Evolutionary conservation across 2,888 invertebrate genomes (phyloP), one percentile per base, ranked within the genome.

Genomic region (Epinotia ramella): DNA sequence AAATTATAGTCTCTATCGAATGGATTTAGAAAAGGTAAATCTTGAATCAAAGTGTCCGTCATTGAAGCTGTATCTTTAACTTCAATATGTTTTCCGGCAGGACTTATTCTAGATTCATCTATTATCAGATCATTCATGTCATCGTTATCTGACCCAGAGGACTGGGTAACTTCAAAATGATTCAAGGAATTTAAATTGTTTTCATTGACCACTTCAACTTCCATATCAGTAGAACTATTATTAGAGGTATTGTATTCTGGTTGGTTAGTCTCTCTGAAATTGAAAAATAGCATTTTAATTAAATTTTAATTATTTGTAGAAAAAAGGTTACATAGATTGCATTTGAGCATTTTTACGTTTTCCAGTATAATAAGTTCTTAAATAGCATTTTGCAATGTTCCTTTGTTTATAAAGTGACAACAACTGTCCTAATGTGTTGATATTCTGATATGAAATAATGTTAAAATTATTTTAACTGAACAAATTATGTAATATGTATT

Each of bases 1-100:
- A 89, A 83, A 83, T 89, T 87, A 72, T 92, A 79, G 69, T 91
- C 86, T 65, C 82, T 86, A 18, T 89, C 86, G 72, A 91, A 88
- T 12, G 84, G 84, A 78, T 85, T 84, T 16, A 81, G 73, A 73
- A 79, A 83, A 68, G 60, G 77, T 24, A 78, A 53, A 68, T 83
- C 82, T 67, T 86, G 84, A 16, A 79, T 72, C 66, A 67, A 73
- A 24, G 73, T 59, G 13, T 90, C 89, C 40, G 90, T 89, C 87
- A 87, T 88, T 40, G 82, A 83, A 9, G 86, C 84, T 53, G 82
- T 86, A 79, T 82, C 82, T 70, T 81, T 87, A 67, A 76, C 81
- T 73, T 77, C 74, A 33, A 72, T 79, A 76, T 33, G 70, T 46
- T 77, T 78, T 73, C 73, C 78, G 60, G 77, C 79, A 56, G 40